Evolutionary conservation across 2,888 invertebrate genomes (phyloP), one percentile per base, ranked within the genome.

Genomic region (Euzophera pinguis): DNA sequence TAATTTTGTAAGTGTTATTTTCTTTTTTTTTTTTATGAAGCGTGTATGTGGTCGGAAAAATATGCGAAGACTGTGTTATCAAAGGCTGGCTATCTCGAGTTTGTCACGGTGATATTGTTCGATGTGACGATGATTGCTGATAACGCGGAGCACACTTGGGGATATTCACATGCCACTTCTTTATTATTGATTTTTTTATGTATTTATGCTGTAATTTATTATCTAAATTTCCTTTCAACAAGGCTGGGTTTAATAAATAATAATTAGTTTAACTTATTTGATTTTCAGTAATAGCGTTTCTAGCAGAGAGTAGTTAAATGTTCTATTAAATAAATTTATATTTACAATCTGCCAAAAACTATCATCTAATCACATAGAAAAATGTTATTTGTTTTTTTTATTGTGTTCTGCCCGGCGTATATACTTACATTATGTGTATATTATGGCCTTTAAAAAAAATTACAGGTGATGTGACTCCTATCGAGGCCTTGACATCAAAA

Each of bases 101-200:
- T 84, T 78, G 89, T 86, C 86, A 89, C 83, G 87, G 76, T 83
- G 88, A 88, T 80, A 88, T 83, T 82, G 78, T 79, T 69, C 69
- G 73, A 68, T 72, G 67, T 70, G 81, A 77, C 78, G 81, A 76
- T 81, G 88, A 85, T 86, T 79, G 81, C 75, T 81, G 88, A 86
- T 87, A 87, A 76, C 58, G 54, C 17, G 49, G 37, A 38, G 37
- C 38, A 37, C 42, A 54, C 52, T 50, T 58, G 59, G 61, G 62
- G 62, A 64, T 61, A 60, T 61, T n/a, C 9, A 10, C 9, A 27
- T 12, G 12, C 8, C 8, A 12, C 2, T 37, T 12, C 12, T 37
- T 37, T 37, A 34, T 37, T 9, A 12, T 37, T 12, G 12, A 37
- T 37, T 37, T 37, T 35, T 37, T 34, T 34, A 34, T 10, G 34